Evolutionary conservation across 2,888 invertebrate species (phyloP).

Genomic region (Amblyjoppa proteus): DNA sequence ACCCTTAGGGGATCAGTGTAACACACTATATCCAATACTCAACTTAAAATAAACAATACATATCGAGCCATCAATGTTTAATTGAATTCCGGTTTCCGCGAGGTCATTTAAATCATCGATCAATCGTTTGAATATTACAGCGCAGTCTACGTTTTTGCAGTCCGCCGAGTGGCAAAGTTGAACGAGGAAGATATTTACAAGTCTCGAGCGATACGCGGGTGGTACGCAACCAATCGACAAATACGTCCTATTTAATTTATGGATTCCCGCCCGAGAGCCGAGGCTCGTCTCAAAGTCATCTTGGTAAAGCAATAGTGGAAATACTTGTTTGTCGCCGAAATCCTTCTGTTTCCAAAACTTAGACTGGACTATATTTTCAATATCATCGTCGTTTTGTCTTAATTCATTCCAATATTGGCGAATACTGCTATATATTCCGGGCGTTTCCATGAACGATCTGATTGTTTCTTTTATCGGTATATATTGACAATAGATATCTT

Average conservation of each 20-base stretch:
- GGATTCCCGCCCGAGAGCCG: constrained; percentile 39
- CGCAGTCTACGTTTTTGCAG: constrained; percentile 19
- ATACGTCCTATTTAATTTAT: constrained; percentile 37
- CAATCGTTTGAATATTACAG: constrained; percentile 28
- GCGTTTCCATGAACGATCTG: constrained; percentile 15
- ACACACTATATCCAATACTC: too few relatives aligned
- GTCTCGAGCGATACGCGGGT: constrained; percentile 22
- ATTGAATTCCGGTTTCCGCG: constrained; percentile 17
- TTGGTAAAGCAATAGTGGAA: constrained; percentile 33
- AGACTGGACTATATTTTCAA: constrained; percentile 41
- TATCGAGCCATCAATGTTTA: constrained; percentile 5
- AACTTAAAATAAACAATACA: constrained; percentile 13
- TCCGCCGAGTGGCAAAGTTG: constrained; percentile 41
- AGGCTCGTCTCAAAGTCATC: constrained; percentile 54
- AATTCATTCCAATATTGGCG: constrained; percentile 23
- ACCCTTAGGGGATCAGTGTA: too few relatives aligned
- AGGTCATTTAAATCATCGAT: constrained; percentile 41
- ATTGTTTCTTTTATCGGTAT: constrained; percentile 25
- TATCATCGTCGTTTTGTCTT: not conserved
- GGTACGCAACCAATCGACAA: constrained; percentile 29
- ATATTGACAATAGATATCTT: constrained; percentile 36
- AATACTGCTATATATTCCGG: constrained; percentile 10
- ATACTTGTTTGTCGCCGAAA: not conserved
- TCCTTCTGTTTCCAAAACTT: constrained; percentile 27
- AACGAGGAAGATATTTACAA: constrained; percentile 31